Base-by-base conservation (phyloP, 92 coral and sea anemone genomes). In the Palythoa grandiflora region DNA sequence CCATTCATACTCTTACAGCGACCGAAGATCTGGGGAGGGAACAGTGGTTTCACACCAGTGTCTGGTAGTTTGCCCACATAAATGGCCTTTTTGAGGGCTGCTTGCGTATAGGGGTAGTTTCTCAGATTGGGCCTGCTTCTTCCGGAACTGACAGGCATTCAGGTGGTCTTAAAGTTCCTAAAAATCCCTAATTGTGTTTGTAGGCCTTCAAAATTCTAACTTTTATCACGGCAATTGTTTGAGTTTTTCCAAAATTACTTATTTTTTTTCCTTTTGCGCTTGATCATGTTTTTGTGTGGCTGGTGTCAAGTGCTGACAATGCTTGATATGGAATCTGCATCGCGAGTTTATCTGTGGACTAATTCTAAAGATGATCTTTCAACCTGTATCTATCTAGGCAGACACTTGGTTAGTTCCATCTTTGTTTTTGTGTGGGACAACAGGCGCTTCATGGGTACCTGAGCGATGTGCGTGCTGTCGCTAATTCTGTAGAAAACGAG, bases 91-190 rank as follows among this genome's bases (percentile, higher is more conserved):
- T 71, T 17, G 48, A 84, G 92, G 61, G 88, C 89, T 19, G 86
- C 83, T 89, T 89, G 83, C 61, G 92, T 89, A 73, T 89, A 73
- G 92, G 92, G n/a, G 92, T 73, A 89, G 89, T 40, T 79, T 73
- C 84, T 89, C 92, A 53, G 89, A 89, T 44, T 89, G 77, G 77
- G 89, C 92, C 63, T 89, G 92, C 71, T 87, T 87, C 68, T 70
- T 87, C 52, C 85, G 84, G 66, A 87, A 87, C 54, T 78, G 86
- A 68, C 50, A 85, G 68, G 79, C 51, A 79, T 86, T 77, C 47
- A 71, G 61, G 9, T 12, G 5, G 61, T 55, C 17, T 6, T 55
- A 15, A 55, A 28, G 28, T 28, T 28, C 28, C 28, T 28, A 28
- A 28, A 28, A 28, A 28, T 28, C 28, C 28, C 28, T 55, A 3